Evolutionary conservation across 2,113 vertebrate genomes (phyloP).

Genomic region (Calcarius ornatus): DNA sequence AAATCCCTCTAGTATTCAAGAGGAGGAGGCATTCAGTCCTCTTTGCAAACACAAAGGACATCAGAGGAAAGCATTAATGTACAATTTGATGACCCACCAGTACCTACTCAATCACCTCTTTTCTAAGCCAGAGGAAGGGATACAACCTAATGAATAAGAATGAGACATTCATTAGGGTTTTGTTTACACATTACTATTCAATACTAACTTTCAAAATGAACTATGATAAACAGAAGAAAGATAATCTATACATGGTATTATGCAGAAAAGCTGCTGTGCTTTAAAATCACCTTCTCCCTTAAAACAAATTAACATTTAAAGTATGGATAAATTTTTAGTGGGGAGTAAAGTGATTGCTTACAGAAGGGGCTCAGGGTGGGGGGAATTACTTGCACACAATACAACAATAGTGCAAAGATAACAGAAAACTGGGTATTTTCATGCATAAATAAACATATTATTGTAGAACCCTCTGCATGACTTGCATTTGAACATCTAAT

Average conservation of each 20-base stretch:
- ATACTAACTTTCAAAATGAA: constrained; percentile 27
- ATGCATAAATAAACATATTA: constrained; percentile 64
- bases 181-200: constrained; percentile 59
- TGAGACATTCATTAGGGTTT: constrained; percentile 28
- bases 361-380: neutral
- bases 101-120: neutral
- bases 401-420: constrained; percentile 38
- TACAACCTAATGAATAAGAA: constrained; percentile 34
- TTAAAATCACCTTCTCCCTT: constrained; percentile 29
- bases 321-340: neutral
- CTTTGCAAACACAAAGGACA: neutral
- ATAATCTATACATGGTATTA: neutral
- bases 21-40: neutral
- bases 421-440: constrained; percentile 43
- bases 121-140: neutral
- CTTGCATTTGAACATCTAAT: constrained; percentile 32
- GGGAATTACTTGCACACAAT: constrained; percentile 9
- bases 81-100: neutral
- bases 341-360: constrained; percentile 3
- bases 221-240: constrained; percentile 25
- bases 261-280: constrained; percentile 3
- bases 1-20: neutral
- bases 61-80: neutral
- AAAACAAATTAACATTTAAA: constrained; percentile 45
- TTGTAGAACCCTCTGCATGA: constrained; percentile 25